Conservation (phyloP, 2,113 vertebrate genomes). For the Formicarius rufipectus region DNA sequence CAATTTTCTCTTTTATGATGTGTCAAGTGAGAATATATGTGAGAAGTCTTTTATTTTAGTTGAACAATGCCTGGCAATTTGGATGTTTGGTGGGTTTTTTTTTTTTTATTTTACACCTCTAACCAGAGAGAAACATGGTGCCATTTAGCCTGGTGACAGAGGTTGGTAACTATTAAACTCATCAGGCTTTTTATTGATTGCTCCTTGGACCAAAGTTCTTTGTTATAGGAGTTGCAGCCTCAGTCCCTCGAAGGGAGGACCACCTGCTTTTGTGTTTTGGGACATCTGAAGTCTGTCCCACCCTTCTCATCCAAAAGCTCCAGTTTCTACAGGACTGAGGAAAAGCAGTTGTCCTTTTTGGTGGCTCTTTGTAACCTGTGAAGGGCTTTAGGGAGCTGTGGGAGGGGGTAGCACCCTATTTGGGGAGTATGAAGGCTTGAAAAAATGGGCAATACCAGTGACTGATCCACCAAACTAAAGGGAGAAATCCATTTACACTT, state of each 20-base stretch:
- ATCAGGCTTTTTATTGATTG: not conserved
- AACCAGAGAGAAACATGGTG: conserved; percentile 37
- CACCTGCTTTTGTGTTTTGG: not conserved
- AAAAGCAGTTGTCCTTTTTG: not conserved
- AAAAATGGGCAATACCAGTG: not conserved
- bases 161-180: not conserved
- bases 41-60: conserved; percentile 43
- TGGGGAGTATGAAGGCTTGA: not conserved
- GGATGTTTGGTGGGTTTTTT: not conserved
- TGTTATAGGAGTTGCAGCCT: not conserved
- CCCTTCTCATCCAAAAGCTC: not conserved
- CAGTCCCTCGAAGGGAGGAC: not conserved
- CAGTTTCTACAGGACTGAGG: not conserved
- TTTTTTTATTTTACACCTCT: conserved; percentile 19
- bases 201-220: not conserved
- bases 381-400: not conserved
- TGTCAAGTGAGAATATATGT: conserved; percentile 58
- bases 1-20: conserved; percentile 73
- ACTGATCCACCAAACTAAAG: not conserved
- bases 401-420: not conserved
- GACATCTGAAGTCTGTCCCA: not conserved
- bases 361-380: not conserved
- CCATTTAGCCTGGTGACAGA: not conserved
- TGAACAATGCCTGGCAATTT: conserved; percentile 18
- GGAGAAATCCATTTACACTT: not conserved